Base-by-base conservation (phyloP, 2,113 vertebrate genomes). In the Chascanopsetta lugubris region DNA sequence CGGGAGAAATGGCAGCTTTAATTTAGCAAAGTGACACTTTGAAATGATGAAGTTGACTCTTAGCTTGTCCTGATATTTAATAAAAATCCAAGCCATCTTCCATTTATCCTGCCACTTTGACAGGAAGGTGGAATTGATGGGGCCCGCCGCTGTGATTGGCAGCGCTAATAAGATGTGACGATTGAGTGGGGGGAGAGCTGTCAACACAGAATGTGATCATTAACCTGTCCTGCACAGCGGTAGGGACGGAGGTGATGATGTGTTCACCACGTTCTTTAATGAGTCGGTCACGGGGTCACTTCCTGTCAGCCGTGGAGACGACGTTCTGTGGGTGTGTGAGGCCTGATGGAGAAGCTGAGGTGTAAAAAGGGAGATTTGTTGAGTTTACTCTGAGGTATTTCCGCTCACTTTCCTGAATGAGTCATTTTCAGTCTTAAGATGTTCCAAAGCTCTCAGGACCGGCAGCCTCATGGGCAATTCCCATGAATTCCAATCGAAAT, bases 161-260 rank as follows among this genome's bases (percentile, higher is more conserved):
- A 56, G 40, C 1, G 40, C 26, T 79, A 81, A 76, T 76, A 70
- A 48, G 46, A 76, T 58, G 71, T 70, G 67, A 74, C 7, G 18
- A 67, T 54, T 17, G 32, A 57, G 53, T 12, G 47, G 45, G 21
- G 10, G 25, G 64, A 49, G 58, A 29, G 76, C 72, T 58, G 69
- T 68, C 59, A 38, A 49, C 27, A 22, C 2, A 7, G 32, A 40
- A 66, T 9, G 42, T 48, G 57, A 76, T 79, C 54, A 62, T 81
- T 77, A 79, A 76, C 72, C 64, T 59, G 61, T 83, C 59, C 21
- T 22, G 57, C 36, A 43, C 32, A 45, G 36, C 11, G 61, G 62
- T 43, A 27, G 2, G 22, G 9, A 12, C 27, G 12, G 53, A 40
- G 49, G 27, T 27, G 69, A 80, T 65, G 40, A 56, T 80, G 46